These are phyloP conservation scores for Monomorium pharaonis DNA, from an alignment of 1,140 invertebrate species.

Conservation along the genomic window DNA sequence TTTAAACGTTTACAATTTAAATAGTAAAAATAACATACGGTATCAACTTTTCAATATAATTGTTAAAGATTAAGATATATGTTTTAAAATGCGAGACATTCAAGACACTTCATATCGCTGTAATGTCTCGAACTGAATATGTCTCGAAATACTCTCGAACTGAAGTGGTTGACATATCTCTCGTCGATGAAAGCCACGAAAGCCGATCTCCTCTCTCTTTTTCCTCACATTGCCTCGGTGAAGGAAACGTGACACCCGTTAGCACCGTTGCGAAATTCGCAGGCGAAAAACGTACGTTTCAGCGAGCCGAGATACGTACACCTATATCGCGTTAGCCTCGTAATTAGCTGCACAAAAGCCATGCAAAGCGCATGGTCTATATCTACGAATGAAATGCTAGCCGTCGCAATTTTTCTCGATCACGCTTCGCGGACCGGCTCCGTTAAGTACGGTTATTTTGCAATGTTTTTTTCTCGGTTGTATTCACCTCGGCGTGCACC, in stretches of 20 bases:
- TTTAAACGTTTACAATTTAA: background rate
- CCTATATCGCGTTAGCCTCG: background rate
- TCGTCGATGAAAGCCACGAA: background rate
- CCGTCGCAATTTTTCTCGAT: constrained; percentile 8
- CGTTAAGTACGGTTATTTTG: background rate
- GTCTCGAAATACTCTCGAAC: constrained; percentile 6
- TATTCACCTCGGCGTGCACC: background rate
- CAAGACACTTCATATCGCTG: background rate
- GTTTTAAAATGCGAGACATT: background rate
- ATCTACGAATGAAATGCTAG: constrained; percentile 32
- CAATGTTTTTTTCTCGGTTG: background rate
- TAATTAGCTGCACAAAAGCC: constrained; percentile 63
- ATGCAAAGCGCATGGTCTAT: background rate
- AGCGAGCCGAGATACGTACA: background rate
- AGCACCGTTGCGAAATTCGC: constrained; percentile 59
- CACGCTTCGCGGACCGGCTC: background rate
- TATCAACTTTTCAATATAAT: background rate
- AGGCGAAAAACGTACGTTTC: constrained; percentile 36
- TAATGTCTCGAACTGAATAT: too few relatives aligned
- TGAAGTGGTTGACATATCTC: constrained; percentile 19
- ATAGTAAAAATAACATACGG: too few relatives aligned
- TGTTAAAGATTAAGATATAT: background rate
- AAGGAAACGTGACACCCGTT: constrained; percentile 61
- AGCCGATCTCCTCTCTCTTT: constrained; percentile 38
- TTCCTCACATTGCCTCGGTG: background rate